A percentile compares a stretch with the other conserved stretches of the same genome.
Conservation (phyloP, 2,113 vertebrate species). For the Circaetus gallicus region DNA sequence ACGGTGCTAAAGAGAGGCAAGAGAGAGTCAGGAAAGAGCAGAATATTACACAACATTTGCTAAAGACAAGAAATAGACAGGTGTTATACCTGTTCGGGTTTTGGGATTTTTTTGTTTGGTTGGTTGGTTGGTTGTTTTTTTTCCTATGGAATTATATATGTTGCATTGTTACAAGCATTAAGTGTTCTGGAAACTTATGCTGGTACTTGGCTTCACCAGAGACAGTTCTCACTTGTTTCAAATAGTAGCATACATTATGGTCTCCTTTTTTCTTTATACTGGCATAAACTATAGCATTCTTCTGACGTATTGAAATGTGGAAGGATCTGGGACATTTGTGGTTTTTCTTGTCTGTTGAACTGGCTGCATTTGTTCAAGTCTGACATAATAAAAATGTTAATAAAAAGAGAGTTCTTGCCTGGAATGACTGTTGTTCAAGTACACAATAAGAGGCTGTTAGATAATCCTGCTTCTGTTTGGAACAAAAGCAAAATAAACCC, state of each 20-base stretch:
- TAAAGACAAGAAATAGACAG: not conserved
- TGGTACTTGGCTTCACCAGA: not conserved
- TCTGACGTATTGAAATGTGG: not conserved
- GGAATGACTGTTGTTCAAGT: not conserved
- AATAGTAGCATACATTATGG: not conserved
- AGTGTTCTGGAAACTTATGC: not conserved
- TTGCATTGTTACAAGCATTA: not conserved
- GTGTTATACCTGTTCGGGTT: not conserved
- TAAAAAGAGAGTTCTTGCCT: not conserved
- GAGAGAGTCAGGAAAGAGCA: not conserved
- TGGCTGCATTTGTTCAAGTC: not conserved
- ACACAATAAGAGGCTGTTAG: not conserved
- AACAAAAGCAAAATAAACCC: not conserved
- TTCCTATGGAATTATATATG: not conserved
- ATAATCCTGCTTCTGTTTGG: not conserved
- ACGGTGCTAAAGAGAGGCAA: not conserved
- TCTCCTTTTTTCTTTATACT: not conserved
- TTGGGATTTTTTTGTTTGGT: not conserved
- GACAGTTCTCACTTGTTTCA: not conserved
- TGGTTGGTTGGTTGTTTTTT: not conserved
- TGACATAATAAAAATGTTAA: not conserved
- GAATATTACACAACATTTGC: not conserved
- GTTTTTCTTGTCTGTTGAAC: not conserved
- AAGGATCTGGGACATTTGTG: not conserved
- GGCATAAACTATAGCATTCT: not conserved